Conservation (phyloP, 2,888 invertebrate genomes). For the Trissoscelio sp. region DNA sequence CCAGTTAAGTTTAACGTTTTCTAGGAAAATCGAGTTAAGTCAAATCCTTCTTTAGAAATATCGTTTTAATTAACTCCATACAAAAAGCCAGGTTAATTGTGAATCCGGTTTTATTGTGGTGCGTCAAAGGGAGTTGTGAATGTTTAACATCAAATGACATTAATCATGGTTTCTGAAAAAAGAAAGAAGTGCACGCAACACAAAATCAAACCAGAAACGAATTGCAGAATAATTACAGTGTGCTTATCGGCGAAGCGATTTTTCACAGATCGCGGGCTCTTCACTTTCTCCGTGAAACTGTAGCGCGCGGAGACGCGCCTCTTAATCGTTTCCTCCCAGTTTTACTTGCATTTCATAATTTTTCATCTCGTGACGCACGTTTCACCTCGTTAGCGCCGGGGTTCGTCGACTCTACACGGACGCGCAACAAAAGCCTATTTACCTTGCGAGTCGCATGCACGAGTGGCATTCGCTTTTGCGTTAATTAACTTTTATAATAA, state of each 20-base stretch:
- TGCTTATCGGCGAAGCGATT: slow-evolving; percentile 15
- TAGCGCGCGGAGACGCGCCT: background rate
- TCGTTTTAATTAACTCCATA: background rate
- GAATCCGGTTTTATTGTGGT: slow-evolving; percentile 5
- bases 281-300: slow-evolving; percentile 34
- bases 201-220: too few relatives aligned
- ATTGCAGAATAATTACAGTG: too few relatives aligned
- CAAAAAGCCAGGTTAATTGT: background rate
- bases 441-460: slow-evolving; percentile 27
- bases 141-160: background rate
- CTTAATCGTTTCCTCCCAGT: slow-evolving; percentile 20
- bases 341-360: slow-evolving; percentile 21
- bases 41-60: too few relatives aligned
- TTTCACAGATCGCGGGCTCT: slow-evolving; percentile 24
- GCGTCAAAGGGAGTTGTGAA: background rate
- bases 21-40: too few relatives aligned
- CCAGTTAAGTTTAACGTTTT: too few relatives aligned
- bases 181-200: too few relatives aligned
- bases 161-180: too few relatives aligned
- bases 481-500: slow-evolving; percentile 22
- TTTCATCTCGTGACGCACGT: slow-evolving; percentile 37
- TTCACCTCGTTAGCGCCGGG: slow-evolving; percentile 35
- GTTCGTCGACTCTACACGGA: slow-evolving; percentile 28
- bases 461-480: slow-evolving; percentile 22
- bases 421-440: slow-evolving; percentile 28